Evolutionary conservation across 2,797 vertebrate genomes (phyloP).

Genomic region (Dallia pectoralis): DNA sequence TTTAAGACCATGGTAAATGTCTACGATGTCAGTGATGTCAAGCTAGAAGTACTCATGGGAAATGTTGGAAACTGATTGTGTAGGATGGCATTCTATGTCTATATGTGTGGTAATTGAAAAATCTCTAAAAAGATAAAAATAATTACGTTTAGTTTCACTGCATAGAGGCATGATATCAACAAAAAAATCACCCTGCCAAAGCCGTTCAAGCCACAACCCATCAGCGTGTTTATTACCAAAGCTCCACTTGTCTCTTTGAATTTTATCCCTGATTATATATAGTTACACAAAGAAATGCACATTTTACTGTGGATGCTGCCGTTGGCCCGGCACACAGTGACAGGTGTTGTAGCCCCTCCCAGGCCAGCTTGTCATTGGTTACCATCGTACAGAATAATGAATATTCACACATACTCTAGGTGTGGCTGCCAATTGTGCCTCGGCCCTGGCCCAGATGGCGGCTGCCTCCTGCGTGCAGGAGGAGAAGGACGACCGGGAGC

Average conservation of each 20-base stretch:
- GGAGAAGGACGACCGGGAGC: conserved; percentile 89
- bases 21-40: too few relatives aligned
- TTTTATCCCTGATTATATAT: background rate
- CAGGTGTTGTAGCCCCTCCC: background rate
- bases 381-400: background rate
- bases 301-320: background rate
- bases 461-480: conserved; percentile 95
- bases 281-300: background rate
- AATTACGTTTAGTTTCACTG: too few relatives aligned
- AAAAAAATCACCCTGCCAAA: too few relatives aligned
- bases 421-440: conserved; percentile 94
- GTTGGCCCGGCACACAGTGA: background rate
- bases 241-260: too few relatives aligned
- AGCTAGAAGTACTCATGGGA: too few relatives aligned
- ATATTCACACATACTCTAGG: conserved; percentile 66
- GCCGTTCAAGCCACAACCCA: too few relatives aligned
- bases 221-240: too few relatives aligned
- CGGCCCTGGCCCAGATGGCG: conserved; percentile 96
- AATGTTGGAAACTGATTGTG: too few relatives aligned
- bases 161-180: too few relatives aligned
- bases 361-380: background rate
- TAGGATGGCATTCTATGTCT: background rate
- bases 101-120: background rate
- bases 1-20: too few relatives aligned
- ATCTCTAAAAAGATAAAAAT: background rate